A percentile compares a stretch with the other conserved stretches of the same genome.
Evolutionary conservation across 1,140 invertebrate species (phyloP).

Genomic region (Hyposmocoma kahamanoa): DNA sequence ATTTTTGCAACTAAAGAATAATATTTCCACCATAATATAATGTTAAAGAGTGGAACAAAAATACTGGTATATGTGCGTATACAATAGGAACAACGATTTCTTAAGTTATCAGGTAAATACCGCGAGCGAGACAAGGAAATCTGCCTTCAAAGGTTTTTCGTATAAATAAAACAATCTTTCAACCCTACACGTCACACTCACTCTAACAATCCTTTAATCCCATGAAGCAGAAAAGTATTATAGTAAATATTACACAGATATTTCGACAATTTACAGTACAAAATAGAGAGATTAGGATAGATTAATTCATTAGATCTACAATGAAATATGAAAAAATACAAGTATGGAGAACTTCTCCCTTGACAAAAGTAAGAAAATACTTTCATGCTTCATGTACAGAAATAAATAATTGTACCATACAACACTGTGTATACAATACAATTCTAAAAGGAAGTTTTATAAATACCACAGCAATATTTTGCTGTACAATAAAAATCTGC

Average conservation of each 20-base stretch:
- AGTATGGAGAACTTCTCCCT: not conserved
- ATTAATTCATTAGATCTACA: constrained; percentile 70
- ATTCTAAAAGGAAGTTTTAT: constrained; percentile 12
- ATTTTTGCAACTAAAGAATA: too few species aligned
- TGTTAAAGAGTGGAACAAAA: too few species aligned
- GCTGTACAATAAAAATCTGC: constrained; percentile 60
- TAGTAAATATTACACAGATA: constrained; percentile 63
- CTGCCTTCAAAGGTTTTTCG: constrained; percentile 46
- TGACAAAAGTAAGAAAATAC: constrained; percentile 37
- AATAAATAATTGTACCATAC: constrained; percentile 52
- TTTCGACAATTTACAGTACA: constrained; percentile 55
- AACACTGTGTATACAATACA: constrained; percentile 10
- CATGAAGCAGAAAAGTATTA: constrained; percentile 73
- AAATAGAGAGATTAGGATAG: constrained; percentile 57
- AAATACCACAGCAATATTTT: constrained; percentile 57
- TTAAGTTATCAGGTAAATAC: too few species aligned
- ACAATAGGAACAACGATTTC: too few species aligned
- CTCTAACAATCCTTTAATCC: constrained; percentile 64
- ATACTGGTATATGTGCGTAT: too few species aligned
- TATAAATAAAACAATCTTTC: constrained; percentile 51
- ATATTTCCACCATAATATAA: too few species aligned
- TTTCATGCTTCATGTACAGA: constrained; percentile 66
- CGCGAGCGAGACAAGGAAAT: constrained; percentile 56
- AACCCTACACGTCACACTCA: constrained; percentile 64
- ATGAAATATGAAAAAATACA: constrained; percentile 31